Evolutionary conservation across 1,140 invertebrate genomes (phyloP), one percentile per base, ranked within the genome.

Genomic region (Pygmarrhopalites habei): DNA sequence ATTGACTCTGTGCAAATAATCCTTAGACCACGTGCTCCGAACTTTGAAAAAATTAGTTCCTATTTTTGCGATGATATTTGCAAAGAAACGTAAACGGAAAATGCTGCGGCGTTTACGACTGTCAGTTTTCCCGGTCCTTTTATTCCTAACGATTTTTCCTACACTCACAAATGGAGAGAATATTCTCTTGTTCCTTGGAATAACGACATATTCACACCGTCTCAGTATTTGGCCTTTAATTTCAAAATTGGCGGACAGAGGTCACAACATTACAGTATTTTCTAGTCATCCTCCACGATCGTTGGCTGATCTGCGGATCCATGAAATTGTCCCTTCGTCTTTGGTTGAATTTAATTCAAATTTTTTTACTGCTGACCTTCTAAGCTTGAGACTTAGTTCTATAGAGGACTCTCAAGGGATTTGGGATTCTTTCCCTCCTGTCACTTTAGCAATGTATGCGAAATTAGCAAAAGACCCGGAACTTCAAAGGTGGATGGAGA

Each of bases 191-290:
- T 69, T 56, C 35, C 49, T 60, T 30, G 63, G 59, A 2, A 25
- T 65, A 21, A 58, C 60, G 3, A 57, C 56, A 2, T 65, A 65
- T 49, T 60, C 56, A 21, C 67, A 69, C 15, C 35, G 53, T 7
- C 57, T 69, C 17, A 26, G 39, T 32, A 53, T 64, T n/a, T 64
- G 60, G 62, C 64, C 64, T 5, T 30, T 64, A 2, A 35, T 66
- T 1, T 49, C 63, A 49, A 43, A 39, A 17, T 35, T 70, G 14
- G 68, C 56, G 1, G 62, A 64, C 1, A 23, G 35, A n/a, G 65
- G 65, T 19, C 64, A 66, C 30, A 44, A 61, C 32, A 62, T 66
- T 1, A 70, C 68, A n/a, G 64, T 66, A 25, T 44, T 66, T 14
- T 62, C 58, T 14, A 44, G 44, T 26, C 26, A n/a, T n/a, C 14